Evolutionary conservation across 2,797 vertebrate genomes (phyloP), one percentile per base, ranked within the genome.

Genomic region (Muscicapa comitata): DNA sequence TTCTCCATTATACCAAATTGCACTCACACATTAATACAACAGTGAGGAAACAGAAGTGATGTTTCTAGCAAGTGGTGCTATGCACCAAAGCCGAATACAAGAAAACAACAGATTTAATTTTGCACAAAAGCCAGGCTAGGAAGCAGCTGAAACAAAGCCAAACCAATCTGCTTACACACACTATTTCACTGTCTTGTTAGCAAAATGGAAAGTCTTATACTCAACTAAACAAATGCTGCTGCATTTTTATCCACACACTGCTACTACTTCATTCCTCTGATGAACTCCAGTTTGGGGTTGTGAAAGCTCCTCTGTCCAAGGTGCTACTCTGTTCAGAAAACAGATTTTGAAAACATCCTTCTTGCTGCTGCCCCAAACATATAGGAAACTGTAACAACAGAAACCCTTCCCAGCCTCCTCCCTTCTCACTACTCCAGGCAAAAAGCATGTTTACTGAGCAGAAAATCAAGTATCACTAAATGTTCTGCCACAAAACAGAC

Each of bases 121-220:
- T 75, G 68, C 58, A 72, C 50, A 51, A 35, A 38, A 95, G 50
- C 51, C 55, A 35, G 47, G 70, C 76, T 29, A 75, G 73, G 70
- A 94, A 88, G 62, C 45, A 84, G 57, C 0, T 92, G 90, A 93
- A 95, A 87, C n/a, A 77, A 88, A 92, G 93, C 68, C 94, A 95
- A 92, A 79, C 38, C 67, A 71, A 91, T 80, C 47, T 88, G 75
- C 75, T 95, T 86, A 58, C 11, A 33, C 33, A 53, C 17, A 17
- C 54, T 55, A 77, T 68, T 91, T 91, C 42, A 84, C 79, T 31
- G 26, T 58, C 72, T 95, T 53, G 57, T 71, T 86, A 94, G 86
- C 53, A 61, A 90, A 95, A 83, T 6, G 17, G 19, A 4, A 71
- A 61, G 61, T 26, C 79, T 88, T 77, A 45, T 17, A 67, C 8